These are phyloP conservation scores for Zaprionus davidi DNA, from an alignment of 1,140 invertebrate species.

Conservation along the genomic window DNA sequence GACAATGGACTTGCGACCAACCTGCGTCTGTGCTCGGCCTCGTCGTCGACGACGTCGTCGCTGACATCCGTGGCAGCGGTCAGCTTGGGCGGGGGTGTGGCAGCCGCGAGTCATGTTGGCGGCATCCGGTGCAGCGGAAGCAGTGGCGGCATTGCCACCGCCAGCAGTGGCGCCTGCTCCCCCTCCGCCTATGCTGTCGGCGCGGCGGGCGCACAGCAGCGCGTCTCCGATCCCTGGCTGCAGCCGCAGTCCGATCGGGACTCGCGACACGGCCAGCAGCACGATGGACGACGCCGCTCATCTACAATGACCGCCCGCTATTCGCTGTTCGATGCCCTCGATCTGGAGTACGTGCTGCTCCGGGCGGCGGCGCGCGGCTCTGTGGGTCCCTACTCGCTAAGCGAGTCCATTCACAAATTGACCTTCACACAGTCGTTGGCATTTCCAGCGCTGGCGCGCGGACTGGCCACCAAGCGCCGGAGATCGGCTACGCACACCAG, in stretches of 20 bases:
- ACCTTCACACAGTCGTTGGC: slow-evolving; percentile 91
- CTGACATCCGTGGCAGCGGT: slow-evolving; percentile 86
- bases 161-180: slow-evolving; percentile 67
- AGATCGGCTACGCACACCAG: slow-evolving; percentile 85
- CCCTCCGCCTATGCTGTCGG: slow-evolving; percentile 80
- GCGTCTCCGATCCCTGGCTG: slow-evolving; percentile 84
- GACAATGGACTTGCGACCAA: slow-evolving; percentile 78
- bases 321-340: slow-evolving; percentile 89
- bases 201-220: slow-evolving; percentile 84
- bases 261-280: slow-evolving; percentile 59
- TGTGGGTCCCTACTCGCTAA: slow-evolving; percentile 89
- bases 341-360: slow-evolving; percentile 89
- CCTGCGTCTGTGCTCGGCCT: slow-evolving; percentile 81
- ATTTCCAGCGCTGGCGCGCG: slow-evolving; percentile 89
- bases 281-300: slow-evolving; percentile 81
- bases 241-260: slow-evolving; percentile 82
- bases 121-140: slow-evolving; percentile 49
- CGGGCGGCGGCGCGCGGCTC: slow-evolving; percentile 89
- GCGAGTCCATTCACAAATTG: slow-evolving; percentile 90
- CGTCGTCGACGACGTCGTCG: slow-evolving; percentile 87
- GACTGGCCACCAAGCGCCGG: slow-evolving; percentile 88
- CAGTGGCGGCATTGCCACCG: slow-evolving; percentile 59
- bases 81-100: slow-evolving; percentile 74
- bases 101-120: slow-evolving; percentile 74
- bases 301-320: slow-evolving; percentile 87